phyloP scores from a whole-genome alignment of 35 echinoderm and acorn worm genomes.

The Stichopus chloronotus region DNA sequence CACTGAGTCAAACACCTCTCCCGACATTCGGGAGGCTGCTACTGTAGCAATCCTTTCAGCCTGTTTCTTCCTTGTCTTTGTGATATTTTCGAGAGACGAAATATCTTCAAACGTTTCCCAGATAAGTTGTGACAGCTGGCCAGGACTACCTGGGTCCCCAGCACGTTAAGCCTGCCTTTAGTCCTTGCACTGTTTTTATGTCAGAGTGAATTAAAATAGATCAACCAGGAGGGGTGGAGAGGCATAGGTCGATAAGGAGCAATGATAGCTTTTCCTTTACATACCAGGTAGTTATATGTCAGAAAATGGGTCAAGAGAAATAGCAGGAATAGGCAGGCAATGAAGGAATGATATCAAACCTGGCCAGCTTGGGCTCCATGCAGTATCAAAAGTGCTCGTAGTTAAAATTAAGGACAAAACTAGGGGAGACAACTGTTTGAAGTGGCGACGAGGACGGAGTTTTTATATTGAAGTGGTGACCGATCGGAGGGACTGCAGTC shows the following conservation, averaged over 20 bases:
- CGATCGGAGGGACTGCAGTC: background rate
- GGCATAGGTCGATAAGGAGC: background rate
- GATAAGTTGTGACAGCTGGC: background rate
- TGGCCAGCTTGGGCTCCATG: background rate
- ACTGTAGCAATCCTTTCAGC: background rate
- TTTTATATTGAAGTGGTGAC: background rate
- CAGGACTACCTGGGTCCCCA: background rate
- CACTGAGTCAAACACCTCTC: background rate
- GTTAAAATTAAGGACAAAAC: too few species aligned
- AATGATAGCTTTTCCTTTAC: background rate
- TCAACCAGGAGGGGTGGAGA: background rate
- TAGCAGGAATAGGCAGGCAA: background rate
- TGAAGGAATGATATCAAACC: background rate
- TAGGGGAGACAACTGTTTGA: background rate
- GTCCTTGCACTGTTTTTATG: background rate
- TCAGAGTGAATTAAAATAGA: conserved; percentile 10
- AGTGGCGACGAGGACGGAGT: background rate
- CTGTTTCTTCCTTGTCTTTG: background rate
- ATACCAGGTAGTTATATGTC: background rate
- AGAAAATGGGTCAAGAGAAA: background rate
- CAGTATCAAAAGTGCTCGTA: too few species aligned
- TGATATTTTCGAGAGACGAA: background rate
- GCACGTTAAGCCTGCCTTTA: background rate
- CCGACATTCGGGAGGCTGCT: conserved; percentile 1
- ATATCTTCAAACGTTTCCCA: background rate